These are phyloP conservation scores for Noctilio leporinus DNA, from an alignment of 2,113 vertebrate genomes.

Conservation along the genomic window DNA sequence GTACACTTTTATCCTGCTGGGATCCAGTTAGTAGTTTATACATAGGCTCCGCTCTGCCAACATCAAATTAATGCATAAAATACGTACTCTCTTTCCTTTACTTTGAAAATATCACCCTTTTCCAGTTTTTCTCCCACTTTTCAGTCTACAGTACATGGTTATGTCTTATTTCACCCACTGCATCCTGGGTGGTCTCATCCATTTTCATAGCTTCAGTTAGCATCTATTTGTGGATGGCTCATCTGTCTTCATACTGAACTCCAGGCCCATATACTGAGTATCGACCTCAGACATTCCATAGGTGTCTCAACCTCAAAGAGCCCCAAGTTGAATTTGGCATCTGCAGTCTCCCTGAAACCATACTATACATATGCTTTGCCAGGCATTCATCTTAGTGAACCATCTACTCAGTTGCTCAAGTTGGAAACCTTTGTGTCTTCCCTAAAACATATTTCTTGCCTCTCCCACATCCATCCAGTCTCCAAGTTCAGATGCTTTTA, in stretches of 20 bases:
- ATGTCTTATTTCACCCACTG: not conserved
- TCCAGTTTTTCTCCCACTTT: not conserved
- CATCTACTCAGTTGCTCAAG: not conserved
- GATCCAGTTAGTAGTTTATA: not conserved
- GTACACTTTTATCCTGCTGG: not conserved
- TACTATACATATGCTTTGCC: not conserved
- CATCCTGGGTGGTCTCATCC: too few species aligned
- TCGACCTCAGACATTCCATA: not conserved
- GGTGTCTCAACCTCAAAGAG: not conserved
- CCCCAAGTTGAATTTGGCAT: not conserved
- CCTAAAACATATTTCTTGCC: not conserved
- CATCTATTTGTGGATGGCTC: not conserved
- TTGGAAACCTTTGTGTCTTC: not conserved
- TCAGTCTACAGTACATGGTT: not conserved
- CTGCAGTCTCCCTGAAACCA: not conserved
- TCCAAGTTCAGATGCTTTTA: not conserved
- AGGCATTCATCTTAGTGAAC: not conserved
- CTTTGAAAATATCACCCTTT: not conserved
- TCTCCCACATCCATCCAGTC: not conserved
- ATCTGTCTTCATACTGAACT: not conserved
- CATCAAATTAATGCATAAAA: not conserved
- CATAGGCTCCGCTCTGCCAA: not conserved
- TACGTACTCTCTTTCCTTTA: not conserved
- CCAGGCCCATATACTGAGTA: not conserved
- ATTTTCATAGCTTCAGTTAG: not conserved